phyloP scores from a whole-genome alignment of 2,797 vertebrate genomes.

The Tauraco hartlaubi region DNA sequence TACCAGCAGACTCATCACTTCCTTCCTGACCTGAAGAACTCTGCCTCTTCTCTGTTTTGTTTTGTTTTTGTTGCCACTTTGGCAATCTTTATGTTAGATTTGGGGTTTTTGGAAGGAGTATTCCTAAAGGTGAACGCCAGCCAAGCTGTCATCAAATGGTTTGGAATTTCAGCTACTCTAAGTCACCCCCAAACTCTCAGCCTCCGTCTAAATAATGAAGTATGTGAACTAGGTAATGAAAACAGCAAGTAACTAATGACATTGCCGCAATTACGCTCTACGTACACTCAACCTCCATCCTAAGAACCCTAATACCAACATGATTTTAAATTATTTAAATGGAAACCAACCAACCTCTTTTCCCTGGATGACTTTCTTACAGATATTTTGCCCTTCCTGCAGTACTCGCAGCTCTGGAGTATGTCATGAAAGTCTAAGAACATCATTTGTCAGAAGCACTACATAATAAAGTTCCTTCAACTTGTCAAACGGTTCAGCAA shows the following conservation, averaged over 20 bases:
- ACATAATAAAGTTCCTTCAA: neutral
- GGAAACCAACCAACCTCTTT: slow-evolving; percentile 80
- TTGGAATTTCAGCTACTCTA: neutral
- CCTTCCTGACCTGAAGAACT: neutral
- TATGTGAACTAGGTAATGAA: neutral
- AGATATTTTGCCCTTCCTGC: slow-evolving; percentile 72
- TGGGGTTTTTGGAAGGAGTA: neutral
- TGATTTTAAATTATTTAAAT: slow-evolving; percentile 15
- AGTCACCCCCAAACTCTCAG: neutral
- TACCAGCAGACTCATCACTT: neutral
- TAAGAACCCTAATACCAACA: neutral
- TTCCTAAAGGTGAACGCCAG: neutral
- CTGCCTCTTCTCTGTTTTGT: neutral
- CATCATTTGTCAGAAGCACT: neutral
- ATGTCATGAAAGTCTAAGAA: neutral
- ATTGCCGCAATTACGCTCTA: neutral
- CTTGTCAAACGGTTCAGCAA: neutral
- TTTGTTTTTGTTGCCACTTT: neutral
- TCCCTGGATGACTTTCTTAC: slow-evolving; percentile 70
- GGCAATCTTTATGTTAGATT: neutral
- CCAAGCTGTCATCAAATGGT: neutral
- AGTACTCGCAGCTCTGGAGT: slow-evolving; percentile 78
- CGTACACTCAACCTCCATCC: neutral
- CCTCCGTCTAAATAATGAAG: neutral
- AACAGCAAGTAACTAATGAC: neutral